These are phyloP conservation scores for Aethes cnicana DNA, from an alignment of 2,888 invertebrate species.

Conservation along the genomic window DNA sequence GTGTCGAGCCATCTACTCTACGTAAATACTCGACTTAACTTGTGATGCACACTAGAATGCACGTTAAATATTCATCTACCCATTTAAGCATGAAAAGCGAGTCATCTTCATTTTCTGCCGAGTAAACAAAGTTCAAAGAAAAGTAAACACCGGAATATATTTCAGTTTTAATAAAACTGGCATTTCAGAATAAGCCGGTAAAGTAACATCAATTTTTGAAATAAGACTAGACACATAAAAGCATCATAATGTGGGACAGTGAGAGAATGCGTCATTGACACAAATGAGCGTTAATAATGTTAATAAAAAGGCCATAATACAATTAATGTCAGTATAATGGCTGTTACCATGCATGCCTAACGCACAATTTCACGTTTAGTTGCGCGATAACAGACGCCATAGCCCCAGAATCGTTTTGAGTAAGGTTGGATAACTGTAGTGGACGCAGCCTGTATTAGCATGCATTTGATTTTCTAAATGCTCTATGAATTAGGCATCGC, in stretches of 20 bases:
- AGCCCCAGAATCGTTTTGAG: slow-evolving; percentile 36
- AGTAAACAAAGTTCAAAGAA: no score
- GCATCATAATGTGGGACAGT: slow-evolving; percentile 6
- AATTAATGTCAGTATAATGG: slow-evolving; percentile 31
- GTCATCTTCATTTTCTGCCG: no score
- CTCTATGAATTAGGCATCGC: slow-evolving; percentile 38
- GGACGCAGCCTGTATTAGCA: slow-evolving; percentile 50
- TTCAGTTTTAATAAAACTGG: no score
- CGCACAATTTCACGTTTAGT: slow-evolving; percentile 35
- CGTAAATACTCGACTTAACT: slow-evolving; percentile 18
- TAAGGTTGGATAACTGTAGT: slow-evolving; percentile 41
- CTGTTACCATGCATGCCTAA: slow-evolving; percentile 25
- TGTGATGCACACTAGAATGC: neutral
- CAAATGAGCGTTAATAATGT: slow-evolving; percentile 11
- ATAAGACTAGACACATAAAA: no score
- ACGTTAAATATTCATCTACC: neutral
- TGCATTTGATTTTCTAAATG: slow-evolving; percentile 51
- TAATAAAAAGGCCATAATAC: slow-evolving; percentile 31
- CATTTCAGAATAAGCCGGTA: no score
- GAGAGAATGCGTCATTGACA: slow-evolving; percentile 14
- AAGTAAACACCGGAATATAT: no score
- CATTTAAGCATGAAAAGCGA: no score
- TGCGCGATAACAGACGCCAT: slow-evolving; percentile 37
- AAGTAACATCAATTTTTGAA: no score
- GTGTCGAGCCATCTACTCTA: slow-evolving; percentile 18